phyloP scores from a whole-genome alignment of 2,113 vertebrate genomes.

The Petaurus breviceps region DNA sequence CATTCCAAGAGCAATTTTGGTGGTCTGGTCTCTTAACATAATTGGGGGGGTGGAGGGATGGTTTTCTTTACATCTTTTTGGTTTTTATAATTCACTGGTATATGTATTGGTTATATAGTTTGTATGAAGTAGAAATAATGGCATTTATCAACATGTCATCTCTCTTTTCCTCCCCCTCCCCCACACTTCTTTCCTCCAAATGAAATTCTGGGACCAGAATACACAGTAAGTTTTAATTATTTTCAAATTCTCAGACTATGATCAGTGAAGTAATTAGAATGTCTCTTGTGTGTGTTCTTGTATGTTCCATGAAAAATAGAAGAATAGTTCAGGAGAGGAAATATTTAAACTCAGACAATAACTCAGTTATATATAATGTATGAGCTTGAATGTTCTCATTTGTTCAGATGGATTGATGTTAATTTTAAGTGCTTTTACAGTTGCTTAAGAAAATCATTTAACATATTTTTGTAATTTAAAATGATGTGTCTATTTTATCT shows the following conservation, averaged over 20 bases:
- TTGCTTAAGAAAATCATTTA: constrained; percentile 67
- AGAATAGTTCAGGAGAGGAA: constrained; percentile 55
- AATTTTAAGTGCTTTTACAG: constrained; percentile 70
- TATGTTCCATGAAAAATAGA: constrained; percentile 46
- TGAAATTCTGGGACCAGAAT: constrained; percentile 87
- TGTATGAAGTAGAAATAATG: constrained; percentile 54
- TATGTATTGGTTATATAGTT: constrained; percentile 63
- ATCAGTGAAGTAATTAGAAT: constrained; percentile 55
- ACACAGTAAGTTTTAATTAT: constrained; percentile 92
- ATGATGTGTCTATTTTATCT: constrained; percentile 64
- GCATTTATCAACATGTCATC: constrained; percentile 70
- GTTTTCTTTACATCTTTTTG: constrained; percentile 32
- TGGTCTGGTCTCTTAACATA: constrained; percentile 40
- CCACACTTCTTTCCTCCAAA: constrained; percentile 63
- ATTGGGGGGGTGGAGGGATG: not conserved
- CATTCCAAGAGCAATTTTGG: constrained; percentile 8
- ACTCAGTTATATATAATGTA: constrained; percentile 33
- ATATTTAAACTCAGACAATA: constrained; percentile 55
- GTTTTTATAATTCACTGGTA: constrained; percentile 33
- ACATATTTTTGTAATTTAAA: constrained; percentile 69
- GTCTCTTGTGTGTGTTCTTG: constrained; percentile 40
- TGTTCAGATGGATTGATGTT: constrained; percentile 66
- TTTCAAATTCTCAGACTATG: constrained; percentile 67
- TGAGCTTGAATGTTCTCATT: constrained; percentile 63
- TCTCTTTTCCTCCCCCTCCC: constrained; percentile 70